Base-by-base conservation (phyloP, 2,888 invertebrate species). In the Trissonchulus sp. region DNA sequence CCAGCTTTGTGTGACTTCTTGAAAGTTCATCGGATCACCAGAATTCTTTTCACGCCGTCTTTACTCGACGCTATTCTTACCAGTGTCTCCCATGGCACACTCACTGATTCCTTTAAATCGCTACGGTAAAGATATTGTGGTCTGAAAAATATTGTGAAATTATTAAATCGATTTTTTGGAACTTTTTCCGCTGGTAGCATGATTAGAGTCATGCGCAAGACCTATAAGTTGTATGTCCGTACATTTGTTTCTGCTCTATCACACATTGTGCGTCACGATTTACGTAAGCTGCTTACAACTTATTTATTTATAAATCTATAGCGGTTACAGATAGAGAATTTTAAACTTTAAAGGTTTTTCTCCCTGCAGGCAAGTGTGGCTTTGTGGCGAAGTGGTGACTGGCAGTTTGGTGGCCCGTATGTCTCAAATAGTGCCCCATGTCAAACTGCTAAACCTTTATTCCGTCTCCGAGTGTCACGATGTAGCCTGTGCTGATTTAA, bases 361-460 rank as follows among this genome's bases (percentile, higher is more conserved):
- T 63, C n/a, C 3, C n/a, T 63, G 3, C 15, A 63, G 65, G 15
- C 65, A 63, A 30, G 65, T 85, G 48, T 81, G 81, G 79, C 84
- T 86, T 75, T 86, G 85, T 79, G 86, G 86, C 2, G 86, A 86
- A 74, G 86, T 86, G 33, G 86, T 86, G 36, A 86, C 85, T 0
- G 83, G 83, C 28, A 80, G 80, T 0, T 79, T 86, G 69, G 78
- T 85, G 74, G 81, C 82, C 63, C 82, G 84, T 68, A 84, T 84
- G 75, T 78, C 84, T 72, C 79, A 80, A 60, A 69, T 78, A 73
- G 79, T 86, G 75, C 83, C 84, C 74, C 80, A 81, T 79, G 80
- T 85, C 69, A 81, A 79, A 74, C 82, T 84, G 76, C 76, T 85
- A 75, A 86, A 86, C 78, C 79, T 86, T 73, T 86, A 86, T 82